Percentiles rank a stretch among this genome's conserved stretches.
These are phyloP conservation scores for Drosophila miranda DNA, from an alignment of 1,140 invertebrate genomes.

Conservation along the genomic window DNA sequence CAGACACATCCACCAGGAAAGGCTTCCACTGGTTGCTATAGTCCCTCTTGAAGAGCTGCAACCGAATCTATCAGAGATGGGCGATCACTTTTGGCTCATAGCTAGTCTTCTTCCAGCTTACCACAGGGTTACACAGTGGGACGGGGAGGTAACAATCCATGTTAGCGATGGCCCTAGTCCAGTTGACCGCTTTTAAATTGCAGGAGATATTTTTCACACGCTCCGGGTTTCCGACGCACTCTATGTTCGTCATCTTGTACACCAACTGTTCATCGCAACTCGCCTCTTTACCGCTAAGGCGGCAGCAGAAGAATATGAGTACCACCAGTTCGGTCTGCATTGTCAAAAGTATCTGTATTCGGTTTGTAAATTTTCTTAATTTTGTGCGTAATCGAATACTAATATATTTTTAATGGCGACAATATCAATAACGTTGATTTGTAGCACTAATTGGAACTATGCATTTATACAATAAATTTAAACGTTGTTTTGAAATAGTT, in stretches of 20 bases:
- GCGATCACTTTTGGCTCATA: too few relatives aligned
- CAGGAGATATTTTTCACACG: constrained; percentile 8
- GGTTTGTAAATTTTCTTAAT: too few relatives aligned
- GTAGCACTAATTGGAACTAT: too few relatives aligned
- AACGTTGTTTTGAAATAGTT: too few relatives aligned
- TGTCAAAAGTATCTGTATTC: too few relatives aligned
- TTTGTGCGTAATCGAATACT: neutral
- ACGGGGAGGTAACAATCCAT: constrained; percentile 20
- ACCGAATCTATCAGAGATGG: constrained; percentile 4
- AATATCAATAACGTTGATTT: too few relatives aligned
- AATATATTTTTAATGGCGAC: constrained; percentile 1
- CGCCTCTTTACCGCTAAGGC: too few relatives aligned
- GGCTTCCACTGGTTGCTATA: constrained; percentile 42
- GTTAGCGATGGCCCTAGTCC: constrained; percentile 23
- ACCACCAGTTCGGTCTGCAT: too few relatives aligned
- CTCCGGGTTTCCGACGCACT: constrained; percentile 13
- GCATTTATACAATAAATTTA: too few relatives aligned
- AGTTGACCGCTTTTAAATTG: constrained; percentile 27
- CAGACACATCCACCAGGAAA: constrained; percentile 25
- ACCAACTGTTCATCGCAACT: constrained; percentile 6
- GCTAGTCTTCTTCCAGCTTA: neutral
- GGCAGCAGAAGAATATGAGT: too few relatives aligned
- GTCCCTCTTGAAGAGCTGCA: constrained; percentile 29
- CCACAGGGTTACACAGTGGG: constrained; percentile 9
- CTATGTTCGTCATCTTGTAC: constrained; percentile 30